These are phyloP conservation scores for Zosterops hypoxanthus DNA, from an alignment of 2,113 vertebrate species.

Conservation along the genomic window DNA sequence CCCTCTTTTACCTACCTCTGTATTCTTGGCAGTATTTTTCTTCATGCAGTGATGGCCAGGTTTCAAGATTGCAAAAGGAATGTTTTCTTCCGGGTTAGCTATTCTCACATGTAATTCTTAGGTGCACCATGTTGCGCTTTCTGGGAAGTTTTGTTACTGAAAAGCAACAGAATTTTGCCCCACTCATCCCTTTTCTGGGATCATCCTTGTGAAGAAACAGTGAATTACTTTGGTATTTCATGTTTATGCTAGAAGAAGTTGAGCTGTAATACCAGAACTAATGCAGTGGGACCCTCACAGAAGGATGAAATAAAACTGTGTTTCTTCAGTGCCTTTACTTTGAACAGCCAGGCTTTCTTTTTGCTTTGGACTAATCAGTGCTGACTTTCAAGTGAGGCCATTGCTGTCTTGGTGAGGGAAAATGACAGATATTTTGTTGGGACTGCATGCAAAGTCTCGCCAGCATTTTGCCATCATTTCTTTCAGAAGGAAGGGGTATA, in stretches of 20 bases:
- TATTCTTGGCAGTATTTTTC: background rate
- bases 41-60: background rate
- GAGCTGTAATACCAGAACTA: background rate
- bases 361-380: background rate
- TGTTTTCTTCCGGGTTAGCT: background rate
- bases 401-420: background rate
- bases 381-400: background rate
- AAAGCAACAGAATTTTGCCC: background rate
- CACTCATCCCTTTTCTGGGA: background rate
- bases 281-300: background rate
- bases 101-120: background rate
- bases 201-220: background rate
- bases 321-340: background rate
- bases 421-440: background rate
- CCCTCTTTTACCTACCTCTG: accelerated
- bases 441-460: background rate
- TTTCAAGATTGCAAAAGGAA: background rate
- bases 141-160: background rate
- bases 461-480: background rate
- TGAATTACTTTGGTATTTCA: background rate
- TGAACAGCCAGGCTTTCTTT: background rate
- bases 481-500: background rate
- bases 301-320: background rate
- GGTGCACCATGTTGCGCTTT: background rate
- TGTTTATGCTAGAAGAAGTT: background rate